phyloP scores from a whole-genome alignment of 2,888 invertebrate genomes.

The Heteropelma amictum region DNA sequence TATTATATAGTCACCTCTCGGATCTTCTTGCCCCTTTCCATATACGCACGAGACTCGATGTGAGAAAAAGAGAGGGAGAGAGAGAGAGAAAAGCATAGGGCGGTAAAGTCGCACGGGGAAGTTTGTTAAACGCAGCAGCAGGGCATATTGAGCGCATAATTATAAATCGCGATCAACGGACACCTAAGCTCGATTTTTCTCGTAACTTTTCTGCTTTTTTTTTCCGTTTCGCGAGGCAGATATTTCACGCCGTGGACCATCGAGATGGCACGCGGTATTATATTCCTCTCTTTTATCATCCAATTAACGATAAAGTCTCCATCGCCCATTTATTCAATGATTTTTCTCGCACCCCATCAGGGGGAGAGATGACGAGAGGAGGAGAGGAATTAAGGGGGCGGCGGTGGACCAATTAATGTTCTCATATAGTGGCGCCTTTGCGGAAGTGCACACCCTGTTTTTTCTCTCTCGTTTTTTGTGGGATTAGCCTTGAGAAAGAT shows the following conservation, averaged over 20 bases:
- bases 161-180: slow-evolving; percentile 72
- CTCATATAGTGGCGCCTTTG: slow-evolving; percentile 36
- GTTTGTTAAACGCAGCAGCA: slow-evolving; percentile 34
- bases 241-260: slow-evolving; percentile 33
- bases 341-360: slow-evolving; percentile 6
- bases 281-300: slow-evolving; percentile 64
- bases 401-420: slow-evolving; percentile 44
- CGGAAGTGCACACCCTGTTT: neutral
- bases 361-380: neutral
- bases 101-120: slow-evolving; percentile 2
- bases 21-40: slow-evolving; percentile 32
- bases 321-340: slow-evolving; percentile 63
- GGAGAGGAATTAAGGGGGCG: neutral
- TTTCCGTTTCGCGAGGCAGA: neutral
- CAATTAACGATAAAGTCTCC: slow-evolving; percentile 69
- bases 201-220: slow-evolving; percentile 18
- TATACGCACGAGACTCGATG: slow-evolving; percentile 23
- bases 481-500: slow-evolving; percentile 5
- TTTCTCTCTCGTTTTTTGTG: neutral
- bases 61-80: neutral
- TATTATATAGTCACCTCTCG: slow-evolving; percentile 37
- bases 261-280: slow-evolving; percentile 14
- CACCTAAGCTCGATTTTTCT: slow-evolving; percentile 56
- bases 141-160: slow-evolving; percentile 55
- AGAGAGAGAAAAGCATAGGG: neutral